Base-by-base conservation (phyloP, 2,888 invertebrate species). In the Himalopsyche kuldschensis region DNA sequence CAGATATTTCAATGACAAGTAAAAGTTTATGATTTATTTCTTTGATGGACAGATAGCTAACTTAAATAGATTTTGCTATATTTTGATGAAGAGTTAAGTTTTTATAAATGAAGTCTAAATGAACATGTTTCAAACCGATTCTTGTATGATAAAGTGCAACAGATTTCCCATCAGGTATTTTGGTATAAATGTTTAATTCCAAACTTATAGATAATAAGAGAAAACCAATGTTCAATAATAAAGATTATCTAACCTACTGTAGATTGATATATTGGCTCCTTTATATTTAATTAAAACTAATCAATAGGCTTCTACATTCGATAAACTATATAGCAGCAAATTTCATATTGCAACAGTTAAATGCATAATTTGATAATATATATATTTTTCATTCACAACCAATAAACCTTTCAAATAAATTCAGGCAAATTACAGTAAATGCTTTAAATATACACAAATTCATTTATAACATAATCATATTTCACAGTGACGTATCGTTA, bases 251-350 rank as follows among this genome's bases (percentile, higher is more conserved):
- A 69, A 27, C 15, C 24, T 27, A 69, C 11, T 69, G 69, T 69
- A 55, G 8, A 69, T 30, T 69, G 24, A 30, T 69, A 69, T 69
- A 69, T 69, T 10, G 69, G 27, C 69, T 69, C 10, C 69, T 69
- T 69, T 69, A 69, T 27, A 69, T 30, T 69, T 30, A 69, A 69
- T 69, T 69, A 69, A 27, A 69, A 69, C 69, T 69, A 69, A 69
- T 69, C 69, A 69, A 69, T 69, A 69, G 69, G 69, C 69, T 69
- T 69, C 69, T 69, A 69, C 69, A 30, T 27, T 69, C 69, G 69
- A 85, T 85, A 85, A 75, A 85, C 82, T 82, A 85, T 82, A 83
- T 84, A 84, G 75, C 46, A 80, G 85, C 84, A 82, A 85, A 84
- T 84, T 82, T 80, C 82, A 82, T 84, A 80, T 69, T 69, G 69